Evolutionary conservation across 1,140 invertebrate genomes (phyloP).

Genomic region (Streblospio benedicti): DNA sequence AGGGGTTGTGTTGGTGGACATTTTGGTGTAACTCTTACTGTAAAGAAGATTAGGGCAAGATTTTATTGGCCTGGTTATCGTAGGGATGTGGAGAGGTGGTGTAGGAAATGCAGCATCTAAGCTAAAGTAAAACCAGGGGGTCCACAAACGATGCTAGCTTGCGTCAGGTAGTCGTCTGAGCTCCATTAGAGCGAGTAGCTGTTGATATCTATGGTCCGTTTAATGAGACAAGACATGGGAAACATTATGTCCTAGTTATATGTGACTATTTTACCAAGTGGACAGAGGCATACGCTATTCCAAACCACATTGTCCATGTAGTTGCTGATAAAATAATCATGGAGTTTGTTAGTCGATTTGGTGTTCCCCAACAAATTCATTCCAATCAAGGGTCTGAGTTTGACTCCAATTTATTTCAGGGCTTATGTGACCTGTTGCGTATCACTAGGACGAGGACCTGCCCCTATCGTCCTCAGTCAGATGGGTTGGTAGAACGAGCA

Average conservation of each 20-base stretch:
- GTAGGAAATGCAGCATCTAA: neutral
- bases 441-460: neutral
- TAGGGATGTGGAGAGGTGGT: neutral
- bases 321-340: slow-evolving; percentile 27
- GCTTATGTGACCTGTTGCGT: slow-evolving; percentile 4
- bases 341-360: slow-evolving; percentile 17
- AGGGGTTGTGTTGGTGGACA: neutral
- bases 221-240: slow-evolving; percentile 11
- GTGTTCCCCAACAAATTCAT: slow-evolving; percentile 14
- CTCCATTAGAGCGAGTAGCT: slow-evolving; percentile 30
- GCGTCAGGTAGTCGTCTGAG: neutral
- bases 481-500: slow-evolving; percentile 15
- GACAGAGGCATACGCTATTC: slow-evolving; percentile 24
- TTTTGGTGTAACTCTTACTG: neutral
- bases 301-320: slow-evolving; percentile 21
- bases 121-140: neutral
- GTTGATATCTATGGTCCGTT: slow-evolving; percentile 36
- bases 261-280: slow-evolving; percentile 35
- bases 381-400: slow-evolving; percentile 15
- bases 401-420: neutral
- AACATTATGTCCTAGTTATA: slow-evolving; percentile 29
- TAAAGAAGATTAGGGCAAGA: neutral
- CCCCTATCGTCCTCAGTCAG: slow-evolving; percentile 9
- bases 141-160: neutral
- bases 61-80: neutral